phyloP scores from a whole-genome alignment of 2,888 invertebrate species.

The Drosophila paracracens region DNA sequence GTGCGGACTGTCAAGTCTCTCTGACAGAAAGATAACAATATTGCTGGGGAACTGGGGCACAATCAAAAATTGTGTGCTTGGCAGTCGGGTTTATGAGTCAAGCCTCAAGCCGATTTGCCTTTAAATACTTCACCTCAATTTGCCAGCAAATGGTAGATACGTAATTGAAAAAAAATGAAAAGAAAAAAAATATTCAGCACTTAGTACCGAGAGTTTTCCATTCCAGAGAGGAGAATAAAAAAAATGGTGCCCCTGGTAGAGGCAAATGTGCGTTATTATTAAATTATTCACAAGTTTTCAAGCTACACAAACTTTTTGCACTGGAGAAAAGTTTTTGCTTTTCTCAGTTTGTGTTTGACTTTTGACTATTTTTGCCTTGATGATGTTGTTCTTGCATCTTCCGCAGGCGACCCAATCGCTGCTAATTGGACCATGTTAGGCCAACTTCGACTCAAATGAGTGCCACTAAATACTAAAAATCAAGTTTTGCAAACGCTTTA shows the following conservation, averaged over 20 bases:
- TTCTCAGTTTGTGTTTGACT: conserved; percentile 44
- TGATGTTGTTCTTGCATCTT: conserved; percentile 55
- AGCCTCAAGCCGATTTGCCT: conserved; percentile 60
- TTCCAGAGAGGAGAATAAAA: conserved; percentile 10
- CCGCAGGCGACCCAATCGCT: conserved; percentile 48
- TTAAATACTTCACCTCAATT: conserved; percentile 70
- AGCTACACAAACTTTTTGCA: conserved; percentile 43
- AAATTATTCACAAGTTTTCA: conserved; percentile 66
- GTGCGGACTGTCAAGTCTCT: conserved; percentile 44
- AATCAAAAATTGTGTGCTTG: conserved; percentile 31
- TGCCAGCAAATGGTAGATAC: conserved; percentile 57
- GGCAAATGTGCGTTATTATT: conserved; percentile 50
- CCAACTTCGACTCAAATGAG: conserved; percentile 28
- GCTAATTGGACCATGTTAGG: conserved; percentile 52
- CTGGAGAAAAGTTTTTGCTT: conserved; percentile 26
- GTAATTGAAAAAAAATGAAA: conserved; percentile 34
- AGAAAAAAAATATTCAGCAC: conserved; percentile 6
- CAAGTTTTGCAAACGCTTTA: not conserved
- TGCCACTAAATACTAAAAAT: conserved; percentile 23
- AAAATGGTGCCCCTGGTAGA: conserved; percentile 27
- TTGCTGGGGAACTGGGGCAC: not conserved
- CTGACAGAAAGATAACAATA: conserved; percentile 52
- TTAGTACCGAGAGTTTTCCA: conserved; percentile 21
- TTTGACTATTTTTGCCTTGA: conserved; percentile 50
- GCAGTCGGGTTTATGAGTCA: conserved; percentile 47